A percentile compares a stretch with the other conserved stretches of the same genome.
phyloP scores from a whole-genome alignment of 2,888 invertebrate genomes.

The Fragum sueziense region DNA sequence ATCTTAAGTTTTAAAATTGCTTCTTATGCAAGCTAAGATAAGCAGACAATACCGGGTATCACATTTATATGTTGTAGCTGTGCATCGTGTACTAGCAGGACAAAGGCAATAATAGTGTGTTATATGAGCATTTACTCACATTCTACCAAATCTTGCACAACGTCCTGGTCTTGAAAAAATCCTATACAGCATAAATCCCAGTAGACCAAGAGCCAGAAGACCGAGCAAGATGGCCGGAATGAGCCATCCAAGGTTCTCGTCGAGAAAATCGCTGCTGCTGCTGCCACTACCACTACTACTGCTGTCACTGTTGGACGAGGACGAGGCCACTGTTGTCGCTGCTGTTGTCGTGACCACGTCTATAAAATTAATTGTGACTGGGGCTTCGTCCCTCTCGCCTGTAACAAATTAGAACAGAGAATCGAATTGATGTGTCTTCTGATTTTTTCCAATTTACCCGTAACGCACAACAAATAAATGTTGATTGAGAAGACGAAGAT shows the following conservation, averaged over 20 bases:
- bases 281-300: slow-evolving; percentile 4
- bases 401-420: background rate
- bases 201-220: slow-evolving; percentile 37
- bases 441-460: no score
- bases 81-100: no score
- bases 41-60: no score
- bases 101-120: no score
- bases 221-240: slow-evolving; percentile 57
- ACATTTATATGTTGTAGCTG: no score
- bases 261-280: slow-evolving; percentile 42
- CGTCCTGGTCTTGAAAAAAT: slow-evolving; percentile 45
- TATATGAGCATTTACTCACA: slow-evolving; percentile 24
- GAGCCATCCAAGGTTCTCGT: slow-evolving; percentile 60
- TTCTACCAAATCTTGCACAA: slow-evolving; percentile 19
- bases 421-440: no score
- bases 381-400: slow-evolving; percentile 43
- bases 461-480: no score
- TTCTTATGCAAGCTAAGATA: no score
- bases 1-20: no score
- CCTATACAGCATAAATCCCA: slow-evolving; percentile 52
- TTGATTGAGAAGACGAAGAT: no score
- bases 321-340: slow-evolving; percentile 44
- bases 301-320: slow-evolving; percentile 13
- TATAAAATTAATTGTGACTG: slow-evolving; percentile 44
- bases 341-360: slow-evolving; percentile 50